These are phyloP conservation scores for Drosophila ercepeae DNA, from an alignment of 1,140 invertebrate species.

Conservation along the genomic window DNA sequence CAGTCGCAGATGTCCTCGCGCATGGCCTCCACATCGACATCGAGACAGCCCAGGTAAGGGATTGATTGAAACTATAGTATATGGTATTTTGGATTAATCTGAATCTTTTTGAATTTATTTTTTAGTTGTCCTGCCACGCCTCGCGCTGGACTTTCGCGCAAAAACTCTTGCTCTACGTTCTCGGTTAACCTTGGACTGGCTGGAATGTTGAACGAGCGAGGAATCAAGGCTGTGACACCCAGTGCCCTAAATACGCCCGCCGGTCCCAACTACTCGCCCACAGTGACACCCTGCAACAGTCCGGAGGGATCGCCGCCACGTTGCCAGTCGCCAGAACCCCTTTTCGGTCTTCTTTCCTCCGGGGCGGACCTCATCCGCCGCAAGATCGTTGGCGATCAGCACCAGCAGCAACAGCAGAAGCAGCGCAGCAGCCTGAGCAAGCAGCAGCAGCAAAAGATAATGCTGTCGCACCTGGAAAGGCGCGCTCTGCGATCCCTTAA, in stretches of 20 bases:
- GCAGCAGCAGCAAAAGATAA: constrained; percentile 81
- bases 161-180: constrained; percentile 91
- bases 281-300: constrained; percentile 93
- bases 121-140: constrained; percentile 85
- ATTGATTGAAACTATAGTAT: too few species aligned
- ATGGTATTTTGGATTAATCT: not conserved
- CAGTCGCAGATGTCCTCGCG: constrained; percentile 82
- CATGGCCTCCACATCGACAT: constrained; percentile 79
- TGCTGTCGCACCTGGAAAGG: constrained; percentile 84
- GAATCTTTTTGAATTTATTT: too few species aligned
- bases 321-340: constrained; percentile 86
- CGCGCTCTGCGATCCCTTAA: constrained; percentile 85
- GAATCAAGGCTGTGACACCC: constrained; percentile 89
- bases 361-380: constrained; percentile 91
- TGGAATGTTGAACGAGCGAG: constrained; percentile 91
- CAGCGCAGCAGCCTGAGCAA: constrained; percentile 72
- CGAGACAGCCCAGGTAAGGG: constrained; percentile 76
- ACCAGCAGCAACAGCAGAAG: constrained; percentile 60
- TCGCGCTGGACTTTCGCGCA: constrained; percentile 85
- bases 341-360: constrained; percentile 88
- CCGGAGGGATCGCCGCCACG: constrained; percentile 86
- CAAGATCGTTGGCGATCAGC: constrained; percentile 85
- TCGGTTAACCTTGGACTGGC: constrained; percentile 92
- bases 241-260: constrained; percentile 88
- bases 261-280: constrained; percentile 89